Evolutionary conservation across 2,888 invertebrate species (phyloP), one percentile per base, ranked within the genome.

Genomic region (Periphyllus acericola): DNA sequence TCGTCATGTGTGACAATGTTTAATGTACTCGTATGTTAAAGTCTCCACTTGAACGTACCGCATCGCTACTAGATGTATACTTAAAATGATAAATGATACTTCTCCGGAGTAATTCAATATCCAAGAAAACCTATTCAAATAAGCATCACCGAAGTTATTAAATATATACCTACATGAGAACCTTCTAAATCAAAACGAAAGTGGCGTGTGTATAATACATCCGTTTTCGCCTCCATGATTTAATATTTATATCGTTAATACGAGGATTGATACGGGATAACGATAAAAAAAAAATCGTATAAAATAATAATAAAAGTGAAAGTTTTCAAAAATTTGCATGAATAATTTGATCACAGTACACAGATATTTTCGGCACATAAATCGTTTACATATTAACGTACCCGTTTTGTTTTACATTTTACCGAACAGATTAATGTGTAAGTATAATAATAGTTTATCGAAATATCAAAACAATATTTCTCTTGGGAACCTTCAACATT

Each of bases 291-390:
- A 84, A 75, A 36, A 5, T 5, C 6, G 36, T 36, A 36, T 36
- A 46, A 46, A 46, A 46, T 46, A 14, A 46, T 46, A 46, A 46
- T 46, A 14, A 83, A 75, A 66, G 75, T 84, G 83, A 76, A 83
- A 83, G 60, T 66, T 76, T 25, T 74, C 40, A 75, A 76, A 83
- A 84, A 66, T 46, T 6, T 40, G 40, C 52, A 72, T 3, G 34
- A 52, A 82, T 34, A 46, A 46, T 46, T 46, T 14, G 0, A 46
- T 46, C 46, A 46, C 14, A 46, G 46, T 14, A 11, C 11, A 14
- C 46, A 46, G 14, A 46, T 46, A 46, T 14, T 46, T 46, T 46
- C 46, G 46, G 14, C 11, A 46, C 46, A 46, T 46, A 46, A 46
- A 46, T 46, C 46, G 46, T 46, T 14, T 14, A 46, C 0, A 46